phyloP scores from a whole-genome alignment of 2,113 vertebrate species.

The Larimichthys crocea region DNA sequence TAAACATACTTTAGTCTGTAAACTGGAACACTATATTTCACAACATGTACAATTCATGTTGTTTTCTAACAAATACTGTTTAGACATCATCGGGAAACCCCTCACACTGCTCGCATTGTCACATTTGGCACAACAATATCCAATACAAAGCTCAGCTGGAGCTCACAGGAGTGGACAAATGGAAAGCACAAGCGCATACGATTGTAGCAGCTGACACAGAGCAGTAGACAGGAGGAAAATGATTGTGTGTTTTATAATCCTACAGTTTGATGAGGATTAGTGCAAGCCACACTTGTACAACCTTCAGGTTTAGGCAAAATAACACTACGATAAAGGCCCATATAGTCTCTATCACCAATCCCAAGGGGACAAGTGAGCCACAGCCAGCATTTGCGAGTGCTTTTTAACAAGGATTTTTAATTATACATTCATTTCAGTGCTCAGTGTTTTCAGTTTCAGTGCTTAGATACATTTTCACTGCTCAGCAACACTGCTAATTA shows the following conservation, averaged over 20 bases:
- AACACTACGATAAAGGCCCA: neutral
- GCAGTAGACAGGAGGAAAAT: constrained; percentile 8
- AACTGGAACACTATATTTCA: constrained; percentile 12
- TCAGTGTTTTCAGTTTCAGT: too few relatives aligned
- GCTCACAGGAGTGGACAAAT: neutral
- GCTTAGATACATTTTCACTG: constrained; percentile 45
- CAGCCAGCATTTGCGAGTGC: neutral
- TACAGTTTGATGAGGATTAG: neutral
- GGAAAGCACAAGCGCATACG: neutral
- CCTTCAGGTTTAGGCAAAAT: constrained; percentile 28
- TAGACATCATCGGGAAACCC: neutral
- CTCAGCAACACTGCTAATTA: constrained; percentile 17
- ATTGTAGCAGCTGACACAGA: neutral
- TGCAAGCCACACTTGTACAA: constrained; percentile 10
- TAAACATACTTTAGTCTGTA: neutral
- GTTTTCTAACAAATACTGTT: neutral
- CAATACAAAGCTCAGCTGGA: constrained; percentile 10
- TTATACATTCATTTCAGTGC: constrained; percentile 45
- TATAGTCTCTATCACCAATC: neutral
- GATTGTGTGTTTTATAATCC: neutral
- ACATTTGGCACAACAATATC: neutral
- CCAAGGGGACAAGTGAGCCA: neutral
- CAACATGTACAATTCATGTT: neutral
- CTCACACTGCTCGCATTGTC: neutral
- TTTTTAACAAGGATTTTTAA: constrained; percentile 15